Evolutionary conservation across 2,888 invertebrate species (phyloP).

Genomic region (Lepidochitona cinerea): DNA sequence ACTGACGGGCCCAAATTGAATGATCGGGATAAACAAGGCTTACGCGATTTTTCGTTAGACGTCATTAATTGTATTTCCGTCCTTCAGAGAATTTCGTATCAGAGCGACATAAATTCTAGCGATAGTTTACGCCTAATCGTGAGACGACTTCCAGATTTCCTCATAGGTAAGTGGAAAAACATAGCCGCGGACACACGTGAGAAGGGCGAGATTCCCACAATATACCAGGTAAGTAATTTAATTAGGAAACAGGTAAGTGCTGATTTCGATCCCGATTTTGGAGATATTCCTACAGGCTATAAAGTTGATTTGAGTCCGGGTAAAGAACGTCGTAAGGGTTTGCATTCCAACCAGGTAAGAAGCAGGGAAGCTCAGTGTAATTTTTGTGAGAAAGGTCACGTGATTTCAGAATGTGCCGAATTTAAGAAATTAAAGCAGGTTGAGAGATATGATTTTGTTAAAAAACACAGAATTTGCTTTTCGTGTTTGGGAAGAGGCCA

Average conservation of each 20-base stretch:
- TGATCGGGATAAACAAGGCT: not conserved
- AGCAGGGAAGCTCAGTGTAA: not conserved
- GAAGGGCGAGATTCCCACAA: not conserved
- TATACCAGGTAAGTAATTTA: not conserved
- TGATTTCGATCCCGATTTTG: slow-evolving; percentile 9
- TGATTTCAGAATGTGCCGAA: slow-evolving; percentile 8
- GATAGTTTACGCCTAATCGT: not conserved
- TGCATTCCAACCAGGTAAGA: not conserved
- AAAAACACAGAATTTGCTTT: slow-evolving; percentile 11
- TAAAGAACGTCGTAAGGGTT: not conserved
- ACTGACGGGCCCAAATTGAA: not conserved
- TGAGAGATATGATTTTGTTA: not conserved
- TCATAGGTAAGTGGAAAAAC: not conserved
- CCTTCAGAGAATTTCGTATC: not conserved
- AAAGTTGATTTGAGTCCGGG: not conserved
- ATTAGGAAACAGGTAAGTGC: too few relatives aligned
- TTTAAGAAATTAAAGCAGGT: not conserved
- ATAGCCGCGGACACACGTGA: not conserved
- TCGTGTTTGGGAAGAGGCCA: too few relatives aligned
- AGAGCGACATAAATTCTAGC: slow-evolving; percentile 8
- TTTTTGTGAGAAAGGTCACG: slow-evolving; percentile 1
- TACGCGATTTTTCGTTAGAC: slow-evolving; percentile 8
- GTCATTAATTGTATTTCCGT: slow-evolving; percentile 10
- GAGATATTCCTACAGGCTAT: slow-evolving; percentile 2
- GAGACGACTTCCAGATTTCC: not conserved